Evolutionary conservation across 2,888 invertebrate species (phyloP), one percentile per base, ranked within the genome.

Genomic region (Labia minor): DNA sequence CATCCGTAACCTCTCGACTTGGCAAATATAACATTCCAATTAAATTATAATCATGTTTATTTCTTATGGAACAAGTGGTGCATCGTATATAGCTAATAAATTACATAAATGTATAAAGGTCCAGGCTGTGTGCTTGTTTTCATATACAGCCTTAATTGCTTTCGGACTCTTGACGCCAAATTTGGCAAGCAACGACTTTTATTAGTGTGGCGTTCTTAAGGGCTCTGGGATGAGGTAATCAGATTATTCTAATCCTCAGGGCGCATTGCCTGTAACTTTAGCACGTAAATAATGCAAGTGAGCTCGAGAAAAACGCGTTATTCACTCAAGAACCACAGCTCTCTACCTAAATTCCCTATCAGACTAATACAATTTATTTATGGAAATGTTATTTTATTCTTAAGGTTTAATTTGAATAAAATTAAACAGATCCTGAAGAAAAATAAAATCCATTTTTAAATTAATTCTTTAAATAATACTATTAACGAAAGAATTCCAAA

Each of bases 21-120:
- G 49, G 49, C 49, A 49, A 49, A 49, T 49, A 49, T 49, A 49
- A 49, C 49, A 49, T 49, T 49, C 49, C 49, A 49, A 49, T 49
- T 49, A 49, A 49, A 49, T 49, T 49, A 49, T 49, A 49, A 49
- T 49, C 49, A 49, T 49, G 49, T 49, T 49, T 49, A 49, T 49
- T 49, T 49, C 49, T 49, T 49, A 49, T 49, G 49, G 49, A 49
- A 49, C 49, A 49, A 26, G 26, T 26, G 8, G 26, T 26, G 26
- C 8, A 8, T 49, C n/a, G 49, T 49, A 14, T 49, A 14, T 14
- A 49, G 4, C 49, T 4, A 10, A 49, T 49, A 49, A 49, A 49
- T 49, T 49, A 49, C 49, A 49, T 49, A 49, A 49, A 49, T 49
- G 49, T 49, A 49, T 49, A 49, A 49, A 49, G 49, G 49, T 49